Evolutionary conservation across 1,140 invertebrate species (phyloP).

Genomic region (Bemisia tabaci): DNA sequence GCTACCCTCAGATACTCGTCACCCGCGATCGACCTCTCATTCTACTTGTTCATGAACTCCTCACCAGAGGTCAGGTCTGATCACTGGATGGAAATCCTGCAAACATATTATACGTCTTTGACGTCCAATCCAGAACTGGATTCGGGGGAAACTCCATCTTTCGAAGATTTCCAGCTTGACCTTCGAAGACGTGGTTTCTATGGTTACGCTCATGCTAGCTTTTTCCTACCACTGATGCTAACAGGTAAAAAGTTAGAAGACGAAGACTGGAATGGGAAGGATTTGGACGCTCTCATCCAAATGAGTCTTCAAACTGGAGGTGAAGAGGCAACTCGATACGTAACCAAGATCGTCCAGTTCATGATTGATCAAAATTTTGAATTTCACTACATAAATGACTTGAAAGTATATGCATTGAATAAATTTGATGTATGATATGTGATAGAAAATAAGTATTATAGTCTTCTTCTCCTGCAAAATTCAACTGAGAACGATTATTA

Average conservation of each 20-base stretch:
- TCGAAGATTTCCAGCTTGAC: slow-evolving; percentile 25
- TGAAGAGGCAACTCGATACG: not conserved
- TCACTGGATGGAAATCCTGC: slow-evolving; percentile 24
- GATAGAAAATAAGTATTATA: too few relatives aligned
- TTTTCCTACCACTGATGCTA: slow-evolving; percentile 23
- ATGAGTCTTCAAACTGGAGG: not conserved
- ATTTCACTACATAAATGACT: not conserved
- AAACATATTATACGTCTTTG: slow-evolving; percentile 23
- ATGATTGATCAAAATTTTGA: not conserved
- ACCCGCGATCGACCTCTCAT: slow-evolving; percentile 30
- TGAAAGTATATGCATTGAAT: too few relatives aligned
- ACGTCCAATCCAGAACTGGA: not conserved
- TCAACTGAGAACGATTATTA: too few relatives aligned
- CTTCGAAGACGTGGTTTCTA: slow-evolving; percentile 25
- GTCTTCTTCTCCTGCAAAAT: too few relatives aligned
- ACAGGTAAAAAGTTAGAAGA: not conserved
- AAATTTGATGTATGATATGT: too few relatives aligned
- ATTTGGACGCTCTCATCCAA: not conserved
- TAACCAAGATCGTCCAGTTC: not conserved
- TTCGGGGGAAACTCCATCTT: slow-evolving; percentile 18
- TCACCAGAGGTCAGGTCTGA: slow-evolving; percentile 16
- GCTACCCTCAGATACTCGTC: slow-evolving; percentile 26
- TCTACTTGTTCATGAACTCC: slow-evolving; percentile 30
- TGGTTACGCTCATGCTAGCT: slow-evolving; percentile 24
- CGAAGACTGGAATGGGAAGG: not conserved